Conservation (phyloP, 2,113 vertebrate species). For the Shinisaurus crocodilurus region DNA sequence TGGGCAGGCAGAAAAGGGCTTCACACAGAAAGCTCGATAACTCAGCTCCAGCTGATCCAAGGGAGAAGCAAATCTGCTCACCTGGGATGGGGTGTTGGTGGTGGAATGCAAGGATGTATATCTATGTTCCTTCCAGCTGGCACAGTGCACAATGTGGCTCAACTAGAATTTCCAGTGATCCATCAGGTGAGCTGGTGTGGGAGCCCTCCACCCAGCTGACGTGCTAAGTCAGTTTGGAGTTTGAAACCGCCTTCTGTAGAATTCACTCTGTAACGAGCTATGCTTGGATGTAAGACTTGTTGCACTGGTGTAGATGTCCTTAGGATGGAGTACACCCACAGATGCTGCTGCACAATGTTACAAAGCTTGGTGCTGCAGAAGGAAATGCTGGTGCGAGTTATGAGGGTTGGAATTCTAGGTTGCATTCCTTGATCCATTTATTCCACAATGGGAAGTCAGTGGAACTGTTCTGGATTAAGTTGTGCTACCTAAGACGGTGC, state of each 20-base stretch:
- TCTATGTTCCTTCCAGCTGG: not conserved
- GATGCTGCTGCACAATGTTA: not conserved
- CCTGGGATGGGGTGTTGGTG: not conserved
- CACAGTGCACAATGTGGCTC: too few species aligned
- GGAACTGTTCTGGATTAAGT: not conserved
- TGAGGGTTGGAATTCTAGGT: not conserved
- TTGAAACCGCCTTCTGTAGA: not conserved
- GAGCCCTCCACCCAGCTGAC: not conserved
- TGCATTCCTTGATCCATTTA: not conserved
- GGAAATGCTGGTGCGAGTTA: not conserved
- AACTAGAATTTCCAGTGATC: not conserved
- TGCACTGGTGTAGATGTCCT: not conserved
- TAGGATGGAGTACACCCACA: not conserved
- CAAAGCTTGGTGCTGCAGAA: not conserved
- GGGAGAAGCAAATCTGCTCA: not conserved
- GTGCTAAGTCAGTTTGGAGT: not conserved
- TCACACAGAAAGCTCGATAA: not conserved
- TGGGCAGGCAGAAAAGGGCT: not conserved
- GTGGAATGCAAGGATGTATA: not conserved
- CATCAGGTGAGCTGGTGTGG: not conserved
- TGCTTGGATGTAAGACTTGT: not conserved
- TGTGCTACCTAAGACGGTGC: not conserved
- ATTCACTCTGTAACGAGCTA: not conserved
- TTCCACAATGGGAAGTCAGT: too few species aligned
- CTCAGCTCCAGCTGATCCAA: not conserved